Percentiles rank a stretch among this genome's conserved stretches.
Conservation (phyloP, 2,797 vertebrate species). For the Channallabes apus region DNA sequence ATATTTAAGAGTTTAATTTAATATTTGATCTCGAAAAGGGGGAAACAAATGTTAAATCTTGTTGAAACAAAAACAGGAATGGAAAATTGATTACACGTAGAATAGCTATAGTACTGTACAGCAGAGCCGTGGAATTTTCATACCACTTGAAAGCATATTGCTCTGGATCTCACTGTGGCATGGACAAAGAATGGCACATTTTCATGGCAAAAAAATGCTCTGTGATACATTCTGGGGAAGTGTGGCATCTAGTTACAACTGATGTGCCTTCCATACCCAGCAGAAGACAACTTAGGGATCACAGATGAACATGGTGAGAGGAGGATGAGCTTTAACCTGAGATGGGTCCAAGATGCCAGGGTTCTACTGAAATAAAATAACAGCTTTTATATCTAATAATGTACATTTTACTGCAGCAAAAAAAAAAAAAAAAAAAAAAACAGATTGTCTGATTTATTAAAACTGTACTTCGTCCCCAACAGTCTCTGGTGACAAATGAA, state of each 20-base stretch:
- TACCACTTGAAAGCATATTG: constrained; percentile 76
- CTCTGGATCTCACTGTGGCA: constrained; percentile 71
- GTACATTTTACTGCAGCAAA: neutral
- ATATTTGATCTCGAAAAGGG: neutral
- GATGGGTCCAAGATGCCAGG: neutral
- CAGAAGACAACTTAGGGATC: constrained; percentile 42
- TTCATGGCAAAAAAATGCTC: constrained; percentile 68
- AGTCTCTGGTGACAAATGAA: neutral
- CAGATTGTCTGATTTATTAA: neutral
- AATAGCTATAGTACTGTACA: neutral
- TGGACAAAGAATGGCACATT: constrained; percentile 72
- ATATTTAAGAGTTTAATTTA: neutral
- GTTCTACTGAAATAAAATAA: neutral
- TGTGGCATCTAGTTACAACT: constrained; percentile 71
- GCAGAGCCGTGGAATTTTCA: constrained; percentile 70
- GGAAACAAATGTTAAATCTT: neutral
- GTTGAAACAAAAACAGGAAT: neutral
- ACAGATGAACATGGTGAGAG: constrained; percentile 43
- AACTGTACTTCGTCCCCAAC: too few species aligned
- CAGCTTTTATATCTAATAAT: neutral
- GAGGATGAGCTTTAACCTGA: constrained; percentile 17
- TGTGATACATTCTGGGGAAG: constrained; percentile 52
- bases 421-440: too few species aligned
- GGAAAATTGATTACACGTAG: neutral
- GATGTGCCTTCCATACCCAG: constrained; percentile 69